A percentile compares a stretch with the other conserved stretches of the same genome.
Conservation (phyloP, 2,113 vertebrate species). For the Protomyctophum bolini region DNA sequence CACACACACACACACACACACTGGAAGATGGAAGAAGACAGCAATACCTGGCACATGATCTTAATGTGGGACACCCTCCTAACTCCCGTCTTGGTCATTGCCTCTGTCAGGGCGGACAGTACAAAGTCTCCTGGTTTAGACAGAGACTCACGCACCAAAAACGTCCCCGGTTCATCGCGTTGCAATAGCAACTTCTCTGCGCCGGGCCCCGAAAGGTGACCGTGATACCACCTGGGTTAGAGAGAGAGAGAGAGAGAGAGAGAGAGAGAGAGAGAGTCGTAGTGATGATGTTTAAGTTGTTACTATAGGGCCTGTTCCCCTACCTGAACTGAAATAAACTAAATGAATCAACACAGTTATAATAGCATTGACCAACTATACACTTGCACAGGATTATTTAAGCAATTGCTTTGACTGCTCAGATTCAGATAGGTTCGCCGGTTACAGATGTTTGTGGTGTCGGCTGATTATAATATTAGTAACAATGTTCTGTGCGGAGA, state of each 20-base stretch:
- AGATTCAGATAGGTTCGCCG: too few species aligned
- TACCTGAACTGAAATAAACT: too few species aligned
- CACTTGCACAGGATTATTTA: too few species aligned
- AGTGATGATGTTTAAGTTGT: too few species aligned
- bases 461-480: slow-evolving; percentile 28
- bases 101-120: slow-evolving; percentile 87
- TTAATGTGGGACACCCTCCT: slow-evolving; percentile 92
- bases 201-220: slow-evolving; percentile 89
- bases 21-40: background rate
- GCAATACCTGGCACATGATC: slow-evolving; percentile 89
- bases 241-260: background rate
- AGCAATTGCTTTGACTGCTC: too few species aligned
- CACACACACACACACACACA: background rate
- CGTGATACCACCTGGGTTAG: slow-evolving; percentile 89
- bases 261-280: too few species aligned
- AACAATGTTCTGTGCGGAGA: background rate
- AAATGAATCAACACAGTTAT: too few species aligned
- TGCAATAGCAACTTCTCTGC: slow-evolving; percentile 88
- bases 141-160: slow-evolving; percentile 93
- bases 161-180: slow-evolving; percentile 86
- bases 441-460: background rate
- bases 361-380: too few species aligned
- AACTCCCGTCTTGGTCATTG: slow-evolving; percentile 73
- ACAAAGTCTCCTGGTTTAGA: slow-evolving; percentile 97
- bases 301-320: too few species aligned